Base-by-base conservation (phyloP, 2,113 vertebrate species). In the Tamias sibiricus region DNA sequence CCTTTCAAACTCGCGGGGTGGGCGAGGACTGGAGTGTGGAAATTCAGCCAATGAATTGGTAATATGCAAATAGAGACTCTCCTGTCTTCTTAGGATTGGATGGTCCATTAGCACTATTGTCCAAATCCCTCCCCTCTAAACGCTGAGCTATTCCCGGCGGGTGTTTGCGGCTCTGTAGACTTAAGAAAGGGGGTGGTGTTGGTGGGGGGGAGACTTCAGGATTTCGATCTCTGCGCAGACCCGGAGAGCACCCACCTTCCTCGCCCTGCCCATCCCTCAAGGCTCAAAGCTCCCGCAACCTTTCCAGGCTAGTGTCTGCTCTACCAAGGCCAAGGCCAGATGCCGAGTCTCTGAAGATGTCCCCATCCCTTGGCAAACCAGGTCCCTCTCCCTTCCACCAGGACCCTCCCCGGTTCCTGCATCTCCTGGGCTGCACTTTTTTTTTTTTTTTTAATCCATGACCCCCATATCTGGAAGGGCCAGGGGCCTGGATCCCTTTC, bases 51-150 rank as follows among this genome's bases (percentile, higher is more conserved):
- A 97, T 98, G 66, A 71, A 14, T 0, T 22, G 40, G 69, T 17
- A 6, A 19, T 84, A 97, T 98, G 97, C 97, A 98, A 97, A 98
- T 97, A 26, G 37, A 2, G 28, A 66, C 57, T 42, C 3, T 75
- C 40, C 57, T 96, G 32, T 19, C 72, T 62, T 82, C 24, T 94
- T 52, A 74, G 71, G 97, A 96, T 95, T 97, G 97, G 97, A 64
- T 85, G 76, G 20, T 16, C 35, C 26, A 3, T 42, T 76, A 80
- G 89, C 42, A 75, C 62, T 93, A 9, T 32, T 57, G 91, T 66
- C 93, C 95, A 97, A 96, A 59, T 91, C 91, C 95, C 91, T 83
- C 98, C 97, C 94, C 79, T 74, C 72, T 54, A 37, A 93, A 91
- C 86, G 37, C 91, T 30, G 69, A 97, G 35, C 87, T 94, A 85